Conservation (phyloP, 2,113 vertebrate genomes). For the Aphyosemion australe region DNA sequence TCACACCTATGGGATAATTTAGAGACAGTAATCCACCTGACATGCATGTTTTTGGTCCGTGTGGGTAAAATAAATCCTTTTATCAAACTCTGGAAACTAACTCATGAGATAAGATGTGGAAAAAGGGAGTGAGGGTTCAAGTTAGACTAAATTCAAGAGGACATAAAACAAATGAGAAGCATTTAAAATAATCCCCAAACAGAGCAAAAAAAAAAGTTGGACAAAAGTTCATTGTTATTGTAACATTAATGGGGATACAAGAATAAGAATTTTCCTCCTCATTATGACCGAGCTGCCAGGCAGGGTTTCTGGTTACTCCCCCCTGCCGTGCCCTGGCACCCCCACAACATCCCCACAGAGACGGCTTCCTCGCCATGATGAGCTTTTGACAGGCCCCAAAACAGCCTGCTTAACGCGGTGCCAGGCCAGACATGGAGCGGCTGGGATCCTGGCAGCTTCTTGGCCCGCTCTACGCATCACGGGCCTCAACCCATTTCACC, state of each 20-base stretch:
- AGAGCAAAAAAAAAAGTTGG: constrained; percentile 26
- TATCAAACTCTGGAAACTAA: background rate
- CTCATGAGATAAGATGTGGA: background rate
- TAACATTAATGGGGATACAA: constrained; percentile 78
- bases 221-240: constrained; percentile 77
- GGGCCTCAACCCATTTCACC: constrained; percentile 69
- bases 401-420: constrained; percentile 75
- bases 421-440: constrained; percentile 80
- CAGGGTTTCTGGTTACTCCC: constrained; percentile 77
- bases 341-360: constrained; percentile 74
- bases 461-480: constrained; percentile 71
- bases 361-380: constrained; percentile 81
- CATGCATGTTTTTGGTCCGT: no score
- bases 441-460: constrained; percentile 83
- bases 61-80: background rate
- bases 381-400: constrained; percentile 83
- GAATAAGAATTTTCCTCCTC: constrained; percentile 78
- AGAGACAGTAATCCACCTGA: no score
- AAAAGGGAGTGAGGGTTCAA: background rate
- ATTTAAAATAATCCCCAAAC: constrained; percentile 3
- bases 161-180: constrained; percentile 19
- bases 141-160: constrained; percentile 19
- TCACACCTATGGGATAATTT: no score
- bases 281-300: constrained; percentile 76
- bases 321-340: constrained; percentile 78